Evolutionary conservation across 2,113 vertebrate genomes (phyloP).

Genomic region (Melanerpes formicivorus): DNA sequence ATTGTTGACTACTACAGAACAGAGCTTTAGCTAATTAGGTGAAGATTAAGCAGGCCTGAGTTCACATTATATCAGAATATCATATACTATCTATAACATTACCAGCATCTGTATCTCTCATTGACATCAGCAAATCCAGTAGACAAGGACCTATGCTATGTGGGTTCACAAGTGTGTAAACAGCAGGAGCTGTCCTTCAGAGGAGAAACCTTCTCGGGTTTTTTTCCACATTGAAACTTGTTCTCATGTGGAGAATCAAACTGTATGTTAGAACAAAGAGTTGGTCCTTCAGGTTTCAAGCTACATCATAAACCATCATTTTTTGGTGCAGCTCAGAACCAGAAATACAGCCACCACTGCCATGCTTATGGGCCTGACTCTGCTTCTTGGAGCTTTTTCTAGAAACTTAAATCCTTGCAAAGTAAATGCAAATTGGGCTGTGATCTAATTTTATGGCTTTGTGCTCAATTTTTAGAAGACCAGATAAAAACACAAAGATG

Average conservation of each 20-base stretch:
- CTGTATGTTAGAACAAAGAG: background rate
- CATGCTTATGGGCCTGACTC: background rate
- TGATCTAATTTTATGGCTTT: background rate
- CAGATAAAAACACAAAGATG: background rate
- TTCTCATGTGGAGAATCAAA: background rate
- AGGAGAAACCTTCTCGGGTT: background rate
- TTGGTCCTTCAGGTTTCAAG: background rate
- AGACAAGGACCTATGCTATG: background rate
- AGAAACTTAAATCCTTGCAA: background rate
- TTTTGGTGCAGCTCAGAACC: background rate
- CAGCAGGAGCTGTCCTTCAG: background rate
- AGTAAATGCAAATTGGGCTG: background rate
- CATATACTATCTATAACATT: background rate
- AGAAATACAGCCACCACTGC: background rate
- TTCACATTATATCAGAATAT: background rate
- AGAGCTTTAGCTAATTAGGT: background rate
- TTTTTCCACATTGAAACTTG: background rate
- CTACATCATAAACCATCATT: background rate
- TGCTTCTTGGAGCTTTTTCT: background rate
- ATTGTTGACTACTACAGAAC: background rate
- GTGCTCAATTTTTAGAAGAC: background rate
- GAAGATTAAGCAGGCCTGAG: background rate
- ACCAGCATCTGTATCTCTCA: background rate
- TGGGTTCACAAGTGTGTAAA: background rate
- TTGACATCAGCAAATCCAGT: background rate